A percentile compares a stretch with the other conserved stretches of the same genome.
These are phyloP conservation scores for Hymenochirus boettgeri DNA, from an alignment of 2,113 vertebrate species.

Conservation along the genomic window DNA sequence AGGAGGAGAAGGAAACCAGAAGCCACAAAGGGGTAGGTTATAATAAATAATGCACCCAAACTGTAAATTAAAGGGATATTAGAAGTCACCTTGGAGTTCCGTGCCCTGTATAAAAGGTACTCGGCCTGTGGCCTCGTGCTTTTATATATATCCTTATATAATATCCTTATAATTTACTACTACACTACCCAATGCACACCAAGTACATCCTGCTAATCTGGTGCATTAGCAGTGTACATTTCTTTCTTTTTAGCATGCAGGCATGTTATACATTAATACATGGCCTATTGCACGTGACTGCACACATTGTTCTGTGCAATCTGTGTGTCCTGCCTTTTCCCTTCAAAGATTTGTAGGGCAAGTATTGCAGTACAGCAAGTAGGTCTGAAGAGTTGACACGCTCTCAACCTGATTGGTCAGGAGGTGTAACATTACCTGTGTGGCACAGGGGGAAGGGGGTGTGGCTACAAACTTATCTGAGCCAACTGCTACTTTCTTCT, in stretches of 20 bases:
- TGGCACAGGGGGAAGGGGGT: conserved; percentile 3
- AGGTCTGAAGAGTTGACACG: conserved; percentile 3
- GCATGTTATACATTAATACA: not conserved
- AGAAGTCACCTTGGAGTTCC: too few species aligned
- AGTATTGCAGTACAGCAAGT: conserved; percentile 29
- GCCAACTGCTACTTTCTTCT: conserved; percentile 3
- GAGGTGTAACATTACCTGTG: not conserved
- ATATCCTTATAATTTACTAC: too few species aligned
- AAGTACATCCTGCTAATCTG: too few species aligned
- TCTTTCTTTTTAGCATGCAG: not conserved
- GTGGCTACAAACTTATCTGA: not conserved
- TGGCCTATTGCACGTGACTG: not conserved
- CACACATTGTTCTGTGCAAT: not conserved
- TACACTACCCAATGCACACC: too few species aligned
- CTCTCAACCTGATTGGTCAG: conserved; percentile 15
- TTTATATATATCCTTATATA: too few species aligned
- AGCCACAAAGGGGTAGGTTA: too few species aligned
- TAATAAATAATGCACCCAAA: too few species aligned
- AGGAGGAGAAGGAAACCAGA: too few species aligned
- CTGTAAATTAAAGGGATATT: too few species aligned
- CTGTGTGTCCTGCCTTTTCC: not conserved
- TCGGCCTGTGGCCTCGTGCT: too few species aligned
- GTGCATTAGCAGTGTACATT: not conserved
- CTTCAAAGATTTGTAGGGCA: conserved; percentile 1
- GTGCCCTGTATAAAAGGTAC: too few species aligned